These are phyloP conservation scores for Cataglyphis rosenhaueri DNA, from an alignment of 2,888 invertebrate genomes.

Conservation along the genomic window DNA sequence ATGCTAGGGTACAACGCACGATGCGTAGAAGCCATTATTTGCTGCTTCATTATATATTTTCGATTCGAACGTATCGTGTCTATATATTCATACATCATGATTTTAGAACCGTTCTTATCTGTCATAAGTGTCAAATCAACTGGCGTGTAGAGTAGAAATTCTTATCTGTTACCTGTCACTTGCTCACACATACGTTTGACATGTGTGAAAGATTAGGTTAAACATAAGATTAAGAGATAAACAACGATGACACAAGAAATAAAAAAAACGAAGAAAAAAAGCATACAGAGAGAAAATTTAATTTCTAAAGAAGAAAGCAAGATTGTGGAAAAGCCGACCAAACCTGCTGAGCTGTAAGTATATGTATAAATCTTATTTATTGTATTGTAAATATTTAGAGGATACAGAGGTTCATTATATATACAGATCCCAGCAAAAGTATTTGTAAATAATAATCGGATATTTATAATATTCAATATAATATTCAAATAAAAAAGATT, in stretches of 20 bases:
- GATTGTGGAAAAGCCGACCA: background rate
- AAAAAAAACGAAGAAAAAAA: conserved; percentile 65
- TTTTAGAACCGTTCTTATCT: no score
- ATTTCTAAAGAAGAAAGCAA: conserved; percentile 57
- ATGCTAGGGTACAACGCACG: no score
- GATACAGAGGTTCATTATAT: background rate
- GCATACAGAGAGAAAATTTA: conserved; percentile 60
- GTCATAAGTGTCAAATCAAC: no score
- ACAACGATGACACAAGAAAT: conserved; percentile 75
- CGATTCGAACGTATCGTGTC: no score
- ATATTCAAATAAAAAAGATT: conserved; percentile 3
- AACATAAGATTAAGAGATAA: conserved; percentile 8
- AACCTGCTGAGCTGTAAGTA: conserved; percentile 13
- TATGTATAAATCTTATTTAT: background rate
- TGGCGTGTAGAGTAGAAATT: no score
- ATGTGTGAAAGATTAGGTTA: background rate
- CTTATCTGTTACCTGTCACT: no score
- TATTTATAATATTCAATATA: no score
- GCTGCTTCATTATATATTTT: background rate
- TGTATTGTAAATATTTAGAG: background rate
- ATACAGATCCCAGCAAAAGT: background rate
- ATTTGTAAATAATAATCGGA: background rate
- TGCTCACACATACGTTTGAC: background rate
- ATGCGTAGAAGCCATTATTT: no score
- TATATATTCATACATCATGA: no score